Percentiles rank a stretch among this genome's conserved stretches.
Evolutionary conservation across 1,140 invertebrate species (phyloP).

Genomic region (Drosophila sproati): DNA sequence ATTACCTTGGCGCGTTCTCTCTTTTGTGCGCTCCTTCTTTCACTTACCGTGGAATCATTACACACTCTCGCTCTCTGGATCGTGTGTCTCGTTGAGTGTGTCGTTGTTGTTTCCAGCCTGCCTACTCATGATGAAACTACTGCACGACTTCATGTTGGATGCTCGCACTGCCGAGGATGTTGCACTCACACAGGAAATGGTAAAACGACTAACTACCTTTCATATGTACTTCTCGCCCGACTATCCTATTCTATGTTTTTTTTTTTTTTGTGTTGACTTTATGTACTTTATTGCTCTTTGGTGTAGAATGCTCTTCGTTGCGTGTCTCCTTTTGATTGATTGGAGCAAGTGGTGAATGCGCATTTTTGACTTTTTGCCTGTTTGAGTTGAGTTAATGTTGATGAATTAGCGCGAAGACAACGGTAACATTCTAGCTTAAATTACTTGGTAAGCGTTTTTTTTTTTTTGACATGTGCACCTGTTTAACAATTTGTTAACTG

Average conservation of each 20-base stretch:
- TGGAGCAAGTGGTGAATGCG: constrained; percentile 14
- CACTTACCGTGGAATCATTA: constrained; percentile 8
- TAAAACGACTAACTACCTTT: constrained; percentile 54
- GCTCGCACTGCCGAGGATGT: constrained; percentile 77
- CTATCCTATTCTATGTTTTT: too few relatives aligned
- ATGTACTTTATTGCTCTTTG: constrained; percentile 1
- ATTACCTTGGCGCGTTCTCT: constrained; percentile 18
- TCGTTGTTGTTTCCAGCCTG: constrained; percentile 23
- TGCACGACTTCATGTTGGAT: constrained; percentile 82
- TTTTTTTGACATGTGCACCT: background rate
- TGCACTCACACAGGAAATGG: constrained; percentile 83
- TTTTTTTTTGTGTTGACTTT: too few relatives aligned
- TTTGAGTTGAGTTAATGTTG: constrained; percentile 10
- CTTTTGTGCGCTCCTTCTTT: constrained; percentile 26
- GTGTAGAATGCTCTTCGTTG: background rate
- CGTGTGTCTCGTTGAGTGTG: constrained; percentile 47
- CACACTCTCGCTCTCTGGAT: constrained; percentile 46
- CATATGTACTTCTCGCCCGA: too few relatives aligned
- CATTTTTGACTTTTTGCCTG: constrained; percentile 17
- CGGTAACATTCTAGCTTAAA: background rate
- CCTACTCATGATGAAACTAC: constrained; percentile 82
- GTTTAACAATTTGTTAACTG: constrained; percentile 19
- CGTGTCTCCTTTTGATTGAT: constrained; percentile 38
- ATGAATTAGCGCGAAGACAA: constrained; percentile 2
- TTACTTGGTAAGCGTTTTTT: background rate